Conservation (phyloP, 2,888 invertebrate genomes). For the Clistopyga incitator region DNA sequence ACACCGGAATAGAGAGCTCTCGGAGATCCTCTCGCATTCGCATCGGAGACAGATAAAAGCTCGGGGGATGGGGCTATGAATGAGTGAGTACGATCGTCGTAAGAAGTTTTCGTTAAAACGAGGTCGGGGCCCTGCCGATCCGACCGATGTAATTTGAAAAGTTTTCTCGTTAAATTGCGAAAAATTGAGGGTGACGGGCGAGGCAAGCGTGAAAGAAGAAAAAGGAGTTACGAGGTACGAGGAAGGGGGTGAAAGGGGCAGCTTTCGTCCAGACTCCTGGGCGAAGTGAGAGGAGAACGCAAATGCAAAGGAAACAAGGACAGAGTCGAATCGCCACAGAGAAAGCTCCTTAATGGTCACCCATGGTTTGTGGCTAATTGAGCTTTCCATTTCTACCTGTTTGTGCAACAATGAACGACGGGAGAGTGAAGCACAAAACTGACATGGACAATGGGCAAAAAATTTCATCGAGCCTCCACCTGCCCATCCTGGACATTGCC, state of each 20-base stretch:
- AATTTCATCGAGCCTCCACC: not conserved
- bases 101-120: slow-evolving; percentile 67
- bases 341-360: slow-evolving; percentile 55
- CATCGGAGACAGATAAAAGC: slow-evolving; percentile 45
- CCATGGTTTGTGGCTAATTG: not conserved
- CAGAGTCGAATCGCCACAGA: slow-evolving; percentile 8
- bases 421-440: slow-evolving; percentile 54
- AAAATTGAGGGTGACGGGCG: slow-evolving; percentile 72
- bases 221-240: slow-evolving; percentile 45
- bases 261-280: slow-evolving; percentile 4
- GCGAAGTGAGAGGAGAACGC: slow-evolving; percentile 47
- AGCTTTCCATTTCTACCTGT: not conserved
- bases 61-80: slow-evolving; percentile 18
- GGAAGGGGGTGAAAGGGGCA: not conserved
- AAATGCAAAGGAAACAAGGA: slow-evolving; percentile 46
- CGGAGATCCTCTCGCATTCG: slow-evolving; percentile 32
- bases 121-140: slow-evolving; percentile 65
- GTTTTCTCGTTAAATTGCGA: slow-evolving; percentile 81
- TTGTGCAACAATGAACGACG: slow-evolving; percentile 15
- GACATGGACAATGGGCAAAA: slow-evolving; percentile 49
- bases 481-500: not conserved
- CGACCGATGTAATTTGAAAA: slow-evolving; percentile 80
- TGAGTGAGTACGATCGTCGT: slow-evolving; percentile 59
- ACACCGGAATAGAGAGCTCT: slow-evolving; percentile 29
- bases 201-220: slow-evolving; percentile 66